Evolutionary conservation across 1,140 invertebrate species (phyloP), one percentile per base, ranked within the genome.

Genomic region (Rhagoletis zephyria): DNA sequence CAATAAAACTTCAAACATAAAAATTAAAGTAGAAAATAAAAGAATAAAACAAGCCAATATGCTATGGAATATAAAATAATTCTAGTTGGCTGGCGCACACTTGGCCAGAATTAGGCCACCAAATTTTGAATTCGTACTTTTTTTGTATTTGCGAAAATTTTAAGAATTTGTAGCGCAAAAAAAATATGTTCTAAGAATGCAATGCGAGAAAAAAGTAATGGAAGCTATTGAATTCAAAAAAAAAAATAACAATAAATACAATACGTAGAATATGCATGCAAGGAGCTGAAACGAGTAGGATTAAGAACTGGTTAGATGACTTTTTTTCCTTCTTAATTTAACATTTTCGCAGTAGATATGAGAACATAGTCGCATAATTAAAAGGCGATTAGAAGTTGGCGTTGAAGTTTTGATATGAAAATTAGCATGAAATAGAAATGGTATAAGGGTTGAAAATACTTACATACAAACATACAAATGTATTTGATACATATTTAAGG

Each of bases 61-160:
- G 30, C 30, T 30, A 30, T 30, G 30, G 30, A 30, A 30, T 30
- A 70, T 9, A 81, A 81, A 81, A 81, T 4, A 81, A 81, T 81
- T 63, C 61, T 81, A 81, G 74, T 48, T 81, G 48, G 45, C 74
- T 81, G 48, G 45, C 74, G 74, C 74, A 56, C 74, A 81, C 48
- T 81, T 56, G 45, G 48, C n/a, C 74, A 81, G 74, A 81, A 81
- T 81, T 45, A 81, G 74, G 74, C 7, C 74, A 81, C 48, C 74
- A 81, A 81, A 81, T 56, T n/a, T 56, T 51, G 14, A 12, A 5
- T 77, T 77, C 19, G 2, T 70, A 30, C 56, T 63, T n/a, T 63
- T 63, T 63, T 4, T 56, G n/a, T 56, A 6, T 56, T 81, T 19
- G 74, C 74, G n/a, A 19, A 81, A 81, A 81, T 81, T 81, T 81